Conservation (phyloP, 2,888 invertebrate genomes). For the Agriopis marginaria region DNA sequence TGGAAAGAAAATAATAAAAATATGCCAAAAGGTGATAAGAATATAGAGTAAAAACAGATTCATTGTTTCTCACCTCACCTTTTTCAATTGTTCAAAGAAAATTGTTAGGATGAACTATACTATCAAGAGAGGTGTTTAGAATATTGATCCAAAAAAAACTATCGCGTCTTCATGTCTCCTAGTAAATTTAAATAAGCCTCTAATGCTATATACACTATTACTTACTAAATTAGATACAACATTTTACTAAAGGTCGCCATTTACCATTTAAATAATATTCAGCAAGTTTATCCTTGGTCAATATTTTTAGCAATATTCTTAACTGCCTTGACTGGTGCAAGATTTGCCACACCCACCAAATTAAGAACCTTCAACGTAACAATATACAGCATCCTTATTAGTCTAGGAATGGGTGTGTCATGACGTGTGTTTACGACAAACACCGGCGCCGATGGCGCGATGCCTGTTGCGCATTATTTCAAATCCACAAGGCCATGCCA, state of each 20-base stretch:
- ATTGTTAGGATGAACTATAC: conserved; percentile 3
- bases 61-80: too few species aligned
- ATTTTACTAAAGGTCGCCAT: background rate
- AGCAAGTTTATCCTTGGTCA: conserved; percentile 19
- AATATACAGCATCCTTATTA: conserved; percentile 73
- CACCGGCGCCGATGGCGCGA: conserved; percentile 57
- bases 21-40: too few species aligned
- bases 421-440: conserved; percentile 74
- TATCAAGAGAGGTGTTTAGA: background rate
- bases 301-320: conserved; percentile 13
- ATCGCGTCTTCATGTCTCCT: background rate
- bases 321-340: conserved; percentile 17
- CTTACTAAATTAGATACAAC: too few species aligned
- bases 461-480: conserved; percentile 79
- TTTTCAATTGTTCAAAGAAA: too few species aligned
- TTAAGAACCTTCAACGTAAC: conserved; percentile 52
- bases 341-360: conserved; percentile 48
- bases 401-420: conserved; percentile 82
- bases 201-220: too few species aligned
- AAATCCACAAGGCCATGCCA: conserved; percentile 67
- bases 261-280: conserved; percentile 9
- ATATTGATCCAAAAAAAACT: background rate
- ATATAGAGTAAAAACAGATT: too few species aligned
- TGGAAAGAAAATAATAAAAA: too few species aligned
- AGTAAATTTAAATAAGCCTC: background rate